These are phyloP conservation scores for Paraescarpia echinospica DNA, from an alignment of 1,140 invertebrate genomes.

Conservation along the genomic window DNA sequence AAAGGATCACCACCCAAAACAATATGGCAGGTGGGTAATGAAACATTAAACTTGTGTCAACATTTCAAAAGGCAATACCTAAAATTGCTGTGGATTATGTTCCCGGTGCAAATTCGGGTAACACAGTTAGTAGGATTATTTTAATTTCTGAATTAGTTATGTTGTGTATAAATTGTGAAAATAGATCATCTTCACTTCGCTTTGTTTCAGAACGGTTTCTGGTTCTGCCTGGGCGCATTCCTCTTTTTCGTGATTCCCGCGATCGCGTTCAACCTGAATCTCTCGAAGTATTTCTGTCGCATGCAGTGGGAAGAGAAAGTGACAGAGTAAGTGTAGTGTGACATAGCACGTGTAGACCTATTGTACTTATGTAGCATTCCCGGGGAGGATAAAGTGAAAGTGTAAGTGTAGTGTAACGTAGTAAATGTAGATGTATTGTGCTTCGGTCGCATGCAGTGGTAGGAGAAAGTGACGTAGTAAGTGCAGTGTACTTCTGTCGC, in stretches of 20 bases:
- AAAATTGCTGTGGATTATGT: too few relatives aligned
- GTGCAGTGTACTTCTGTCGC: not conserved
- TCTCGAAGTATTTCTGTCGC: not conserved
- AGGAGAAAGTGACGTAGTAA: not conserved
- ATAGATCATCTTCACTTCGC: not conserved
- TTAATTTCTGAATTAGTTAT: too few relatives aligned
- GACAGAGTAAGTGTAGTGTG: not conserved
- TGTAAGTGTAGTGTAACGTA: not conserved
- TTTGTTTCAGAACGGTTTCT: not conserved
- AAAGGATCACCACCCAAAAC: too few relatives aligned
- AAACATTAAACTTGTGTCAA: too few relatives aligned
- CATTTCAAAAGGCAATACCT: too few relatives aligned
- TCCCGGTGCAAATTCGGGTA: too few relatives aligned
- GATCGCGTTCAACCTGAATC: not conserved
- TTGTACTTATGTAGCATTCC: not conserved
- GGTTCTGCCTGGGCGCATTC: not conserved
- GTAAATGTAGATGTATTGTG: not conserved
- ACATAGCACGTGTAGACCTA: not conserved
- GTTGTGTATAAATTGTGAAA: too few relatives aligned
- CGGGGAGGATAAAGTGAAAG: not conserved
- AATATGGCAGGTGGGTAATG: too few relatives aligned
- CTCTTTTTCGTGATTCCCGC: not conserved
- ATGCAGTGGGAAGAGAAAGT: not conserved
- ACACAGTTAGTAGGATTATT: too few relatives aligned
- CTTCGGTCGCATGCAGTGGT: not conserved